Evolutionary conservation across 2,113 vertebrate genomes (phyloP).

Genomic region (Callopanchax toddi): DNA sequence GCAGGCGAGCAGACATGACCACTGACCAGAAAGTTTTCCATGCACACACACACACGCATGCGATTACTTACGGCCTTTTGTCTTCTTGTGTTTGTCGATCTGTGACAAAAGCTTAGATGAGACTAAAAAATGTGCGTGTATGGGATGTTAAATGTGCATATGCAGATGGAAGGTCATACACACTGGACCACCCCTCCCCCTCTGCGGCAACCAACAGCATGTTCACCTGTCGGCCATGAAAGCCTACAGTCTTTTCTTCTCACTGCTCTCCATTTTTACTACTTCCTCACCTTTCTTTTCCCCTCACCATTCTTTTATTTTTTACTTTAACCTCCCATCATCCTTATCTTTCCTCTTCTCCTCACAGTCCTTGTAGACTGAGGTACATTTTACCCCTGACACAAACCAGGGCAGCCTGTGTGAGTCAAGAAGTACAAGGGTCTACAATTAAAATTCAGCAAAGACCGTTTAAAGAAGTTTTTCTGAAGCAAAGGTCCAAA

Average conservation of each 20-base stretch:
- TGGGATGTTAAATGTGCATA: constrained; percentile 53
- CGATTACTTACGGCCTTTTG: constrained; percentile 37
- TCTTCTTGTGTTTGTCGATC: constrained; percentile 48
- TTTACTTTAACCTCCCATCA: constrained; percentile 2
- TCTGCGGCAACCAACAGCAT: constrained; percentile 25
- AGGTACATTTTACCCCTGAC: background rate
- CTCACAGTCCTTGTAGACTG: constrained; percentile 20
- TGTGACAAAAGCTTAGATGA: constrained; percentile 34
- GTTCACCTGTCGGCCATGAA: constrained; percentile 51
- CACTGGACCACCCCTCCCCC: constrained; percentile 24
- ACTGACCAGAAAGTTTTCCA: constrained; percentile 28
- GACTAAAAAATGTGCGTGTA: constrained; percentile 25
- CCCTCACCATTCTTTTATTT: constrained; percentile 12
- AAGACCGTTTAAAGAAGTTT: too few species aligned
- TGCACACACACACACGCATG: constrained; percentile 5
- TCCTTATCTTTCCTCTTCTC: constrained; percentile 12
- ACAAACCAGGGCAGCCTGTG: constrained; percentile 22
- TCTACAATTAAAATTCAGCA: too few species aligned
- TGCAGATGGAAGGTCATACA: constrained; percentile 38
- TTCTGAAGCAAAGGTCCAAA: too few species aligned
- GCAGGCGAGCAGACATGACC: constrained; percentile 58
- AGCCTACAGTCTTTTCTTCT: constrained; percentile 22
- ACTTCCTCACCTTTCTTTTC: background rate
- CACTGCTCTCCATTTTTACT: constrained; percentile 15
- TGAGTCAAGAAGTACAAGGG: background rate